phyloP scores from a whole-genome alignment of 2,797 vertebrate genomes.

The Echeneis naucrates region DNA sequence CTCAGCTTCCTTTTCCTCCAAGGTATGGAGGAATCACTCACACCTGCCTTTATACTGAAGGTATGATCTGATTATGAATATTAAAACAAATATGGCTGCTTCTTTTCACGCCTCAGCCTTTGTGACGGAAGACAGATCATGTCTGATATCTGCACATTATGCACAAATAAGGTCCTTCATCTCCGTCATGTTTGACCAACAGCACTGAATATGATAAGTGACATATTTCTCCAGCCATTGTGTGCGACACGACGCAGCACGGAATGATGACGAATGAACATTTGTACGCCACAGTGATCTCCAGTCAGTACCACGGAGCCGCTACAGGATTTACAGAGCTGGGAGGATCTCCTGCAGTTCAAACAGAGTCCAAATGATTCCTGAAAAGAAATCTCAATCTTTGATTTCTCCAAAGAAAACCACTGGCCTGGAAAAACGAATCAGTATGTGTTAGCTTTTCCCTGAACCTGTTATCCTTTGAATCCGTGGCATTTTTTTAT shows the following conservation, averaged over 20 bases:
- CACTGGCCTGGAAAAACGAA: background rate
- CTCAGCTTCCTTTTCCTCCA: background rate
- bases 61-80: background rate
- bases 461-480: background rate
- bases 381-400: no score
- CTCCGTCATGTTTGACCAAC: slow-evolving; percentile 15
- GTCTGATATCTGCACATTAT: background rate
- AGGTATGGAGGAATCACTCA: background rate
- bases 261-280: slow-evolving; percentile 27
- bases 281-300: slow-evolving; percentile 8
- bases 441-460: background rate
- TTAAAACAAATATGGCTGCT: background rate
- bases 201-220: slow-evolving; percentile 1
- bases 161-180: background rate
- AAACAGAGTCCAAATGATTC: background rate
- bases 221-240: slow-evolving; percentile 1
- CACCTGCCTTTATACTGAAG: background rate
- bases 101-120: background rate
- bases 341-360: background rate
- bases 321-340: background rate
- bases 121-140: background rate
- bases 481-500: background rate
- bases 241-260: background rate
- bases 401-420: background rate
- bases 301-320: background rate